A percentile compares a stretch with the other conserved stretches of the same genome.
phyloP scores from a whole-genome alignment of 2,113 vertebrate species.

The Gnathonemus echidnorhynchus region DNA sequence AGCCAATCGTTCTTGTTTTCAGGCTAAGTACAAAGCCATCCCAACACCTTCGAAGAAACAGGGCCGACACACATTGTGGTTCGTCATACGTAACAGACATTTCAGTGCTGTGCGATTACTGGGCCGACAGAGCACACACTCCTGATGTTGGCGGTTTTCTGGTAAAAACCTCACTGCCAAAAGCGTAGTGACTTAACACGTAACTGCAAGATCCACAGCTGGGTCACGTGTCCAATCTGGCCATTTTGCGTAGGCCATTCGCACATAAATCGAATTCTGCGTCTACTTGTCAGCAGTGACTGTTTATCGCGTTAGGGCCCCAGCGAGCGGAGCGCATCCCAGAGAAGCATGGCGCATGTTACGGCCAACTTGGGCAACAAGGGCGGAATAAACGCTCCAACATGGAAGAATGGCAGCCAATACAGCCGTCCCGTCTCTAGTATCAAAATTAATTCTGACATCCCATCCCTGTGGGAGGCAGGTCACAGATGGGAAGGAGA shows the following conservation, averaged over 20 bases:
- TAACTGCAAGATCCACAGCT: not conserved
- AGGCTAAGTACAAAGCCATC: not conserved
- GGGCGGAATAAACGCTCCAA: not conserved
- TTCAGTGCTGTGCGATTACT: not conserved
- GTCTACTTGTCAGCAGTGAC: not conserved
- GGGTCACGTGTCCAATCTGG: not conserved
- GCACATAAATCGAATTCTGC: not conserved
- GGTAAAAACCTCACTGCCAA: not conserved
- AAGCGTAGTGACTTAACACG: not conserved
- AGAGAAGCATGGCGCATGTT: not conserved
- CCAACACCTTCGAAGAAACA: not conserved
- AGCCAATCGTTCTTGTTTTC: not conserved
- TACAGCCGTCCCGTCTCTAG: not conserved
- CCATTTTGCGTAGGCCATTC: not conserved
- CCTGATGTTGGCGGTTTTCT: not conserved
- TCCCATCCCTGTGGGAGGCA: not conserved
- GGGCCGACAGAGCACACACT: not conserved
- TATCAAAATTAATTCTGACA: not conserved
- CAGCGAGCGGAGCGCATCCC: not conserved
- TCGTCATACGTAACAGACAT: not conserved
- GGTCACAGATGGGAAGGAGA: not conserved
- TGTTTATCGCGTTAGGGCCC: not conserved
- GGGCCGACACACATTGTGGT: too few species aligned
- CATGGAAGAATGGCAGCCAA: not conserved
- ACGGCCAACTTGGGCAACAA: not conserved